phyloP scores from a whole-genome alignment of 92 coral and sea anemone species.

The Plumapathes pennacea region DNA sequence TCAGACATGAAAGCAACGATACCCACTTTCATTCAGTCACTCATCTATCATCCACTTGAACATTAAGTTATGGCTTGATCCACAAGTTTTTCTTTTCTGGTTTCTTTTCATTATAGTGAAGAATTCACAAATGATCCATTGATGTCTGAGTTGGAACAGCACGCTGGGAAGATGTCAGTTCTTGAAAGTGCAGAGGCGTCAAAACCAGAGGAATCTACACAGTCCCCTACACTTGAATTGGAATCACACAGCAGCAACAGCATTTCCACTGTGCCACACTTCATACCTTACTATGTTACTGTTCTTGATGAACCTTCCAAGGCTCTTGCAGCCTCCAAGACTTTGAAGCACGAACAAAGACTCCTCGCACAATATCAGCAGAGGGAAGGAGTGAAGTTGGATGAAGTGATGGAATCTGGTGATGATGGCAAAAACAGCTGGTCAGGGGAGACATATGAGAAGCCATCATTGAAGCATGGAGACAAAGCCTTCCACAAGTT shows the following conservation, averaged over 20 bases:
- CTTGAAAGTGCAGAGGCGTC: constrained; percentile 5
- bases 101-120: background rate
- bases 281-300: constrained; percentile 66
- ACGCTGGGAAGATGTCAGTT: constrained; percentile 53
- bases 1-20: too few species aligned
- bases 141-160: constrained; percentile 28
- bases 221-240: background rate
- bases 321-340: background rate
- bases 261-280: constrained; percentile 3
- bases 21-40: too few species aligned
- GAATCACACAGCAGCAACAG: background rate
- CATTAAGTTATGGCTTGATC: too few species aligned
- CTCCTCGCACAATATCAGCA: constrained; percentile 60
- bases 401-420: constrained; percentile 26
- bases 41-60: too few species aligned
- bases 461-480: constrained; percentile 67
- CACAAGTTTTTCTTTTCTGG: too few species aligned
- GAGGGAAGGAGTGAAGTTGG: constrained; percentile 55
- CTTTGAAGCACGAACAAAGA: constrained; percentile 64
- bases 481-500: constrained; percentile 83
- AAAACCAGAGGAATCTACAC: too few species aligned
- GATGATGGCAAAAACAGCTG: constrained; percentile 4
- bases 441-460: constrained; percentile 69
- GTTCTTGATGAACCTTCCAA: constrained; percentile 53
- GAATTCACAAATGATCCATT: constrained; percentile 12